Conservation (phyloP, 1,140 invertebrate species). For the Heliconius himera region DNA sequence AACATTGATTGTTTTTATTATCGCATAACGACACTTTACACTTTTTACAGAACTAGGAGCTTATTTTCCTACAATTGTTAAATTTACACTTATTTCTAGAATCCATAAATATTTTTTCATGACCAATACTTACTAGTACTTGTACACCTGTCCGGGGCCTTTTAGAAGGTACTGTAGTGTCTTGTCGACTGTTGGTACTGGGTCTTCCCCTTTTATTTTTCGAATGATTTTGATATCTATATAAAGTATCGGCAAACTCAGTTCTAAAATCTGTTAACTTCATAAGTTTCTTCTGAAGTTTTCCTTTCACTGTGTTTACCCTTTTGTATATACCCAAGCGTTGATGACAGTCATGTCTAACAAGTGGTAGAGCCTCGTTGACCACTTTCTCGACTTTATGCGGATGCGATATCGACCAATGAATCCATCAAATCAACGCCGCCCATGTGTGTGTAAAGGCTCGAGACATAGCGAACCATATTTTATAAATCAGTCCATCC, state of each 20-base stretch:
- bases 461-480: too few species aligned
- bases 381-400: slow-evolving; percentile 67
- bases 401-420: slow-evolving; percentile 43
- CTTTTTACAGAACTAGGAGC: slow-evolving; percentile 22
- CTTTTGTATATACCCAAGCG: slow-evolving; percentile 56
- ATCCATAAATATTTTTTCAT: slow-evolving; percentile 39
- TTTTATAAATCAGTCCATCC: too few species aligned
- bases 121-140: slow-evolving; percentile 52
- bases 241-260: slow-evolving; percentile 55
- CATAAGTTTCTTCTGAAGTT: slow-evolving; percentile 52
- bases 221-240: slow-evolving; percentile 52
- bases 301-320: slow-evolving; percentile 47
- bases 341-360: slow-evolving; percentile 65
- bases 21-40: slow-evolving; percentile 52
- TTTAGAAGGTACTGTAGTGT: slow-evolving; percentile 51
- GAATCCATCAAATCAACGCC: slow-evolving; percentile 62
- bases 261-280: slow-evolving; percentile 58
- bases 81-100: slow-evolving; percentile 38
- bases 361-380: slow-evolving; percentile 72
- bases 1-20: slow-evolving; percentile 53
- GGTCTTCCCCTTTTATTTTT: slow-evolving; percentile 55
- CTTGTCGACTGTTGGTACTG: slow-evolving; percentile 51
- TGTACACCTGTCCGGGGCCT: slow-evolving; percentile 49
- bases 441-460: slow-evolving; percentile 49
- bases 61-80: too few species aligned